A percentile compares a stretch with the other conserved stretches of the same genome.
Evolutionary conservation across 2,888 invertebrate genomes (phyloP).

Genomic region (Ptychoptera albimana): DNA sequence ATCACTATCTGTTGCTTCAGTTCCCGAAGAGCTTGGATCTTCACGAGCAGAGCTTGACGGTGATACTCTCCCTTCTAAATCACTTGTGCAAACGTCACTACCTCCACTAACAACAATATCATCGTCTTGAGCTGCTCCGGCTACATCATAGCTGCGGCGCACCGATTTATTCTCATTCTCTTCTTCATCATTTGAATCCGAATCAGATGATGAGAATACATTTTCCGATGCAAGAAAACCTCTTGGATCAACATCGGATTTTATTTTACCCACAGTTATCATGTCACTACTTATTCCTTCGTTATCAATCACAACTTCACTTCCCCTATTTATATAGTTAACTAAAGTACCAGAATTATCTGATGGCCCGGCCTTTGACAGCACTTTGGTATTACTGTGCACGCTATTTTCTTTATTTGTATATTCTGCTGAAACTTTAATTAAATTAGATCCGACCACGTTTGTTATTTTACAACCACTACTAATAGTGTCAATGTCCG

Average conservation of each 20-base stretch:
- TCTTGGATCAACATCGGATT: slow-evolving; percentile 8
- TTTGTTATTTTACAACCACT: slow-evolving; percentile 5
- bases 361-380: neutral
- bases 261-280: slow-evolving; percentile 16
- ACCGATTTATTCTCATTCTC: slow-evolving; percentile 10
- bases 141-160: slow-evolving; percentile 24
- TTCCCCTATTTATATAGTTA: neutral
- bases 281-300: slow-evolving; percentile 11
- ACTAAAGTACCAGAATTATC: neutral
- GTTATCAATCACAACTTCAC: neutral
- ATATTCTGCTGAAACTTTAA: slow-evolving; percentile 4
- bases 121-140: slow-evolving; percentile 13
- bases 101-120: slow-evolving; percentile 12
- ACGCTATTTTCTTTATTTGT: too few relatives aligned
- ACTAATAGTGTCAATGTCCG: slow-evolving; percentile 11
- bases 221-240: slow-evolving; percentile 36
- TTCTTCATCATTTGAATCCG: slow-evolving; percentile 16
- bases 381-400: neutral
- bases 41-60: slow-evolving; percentile 32
- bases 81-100: slow-evolving; percentile 16
- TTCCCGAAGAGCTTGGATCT: slow-evolving; percentile 26
- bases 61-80: slow-evolving; percentile 19
- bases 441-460: slow-evolving; percentile 7
- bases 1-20: slow-evolving; percentile 31
- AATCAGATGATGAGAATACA: slow-evolving; percentile 34